Conservation (phyloP, 2,113 vertebrate genomes). For the Candoia aspera region DNA sequence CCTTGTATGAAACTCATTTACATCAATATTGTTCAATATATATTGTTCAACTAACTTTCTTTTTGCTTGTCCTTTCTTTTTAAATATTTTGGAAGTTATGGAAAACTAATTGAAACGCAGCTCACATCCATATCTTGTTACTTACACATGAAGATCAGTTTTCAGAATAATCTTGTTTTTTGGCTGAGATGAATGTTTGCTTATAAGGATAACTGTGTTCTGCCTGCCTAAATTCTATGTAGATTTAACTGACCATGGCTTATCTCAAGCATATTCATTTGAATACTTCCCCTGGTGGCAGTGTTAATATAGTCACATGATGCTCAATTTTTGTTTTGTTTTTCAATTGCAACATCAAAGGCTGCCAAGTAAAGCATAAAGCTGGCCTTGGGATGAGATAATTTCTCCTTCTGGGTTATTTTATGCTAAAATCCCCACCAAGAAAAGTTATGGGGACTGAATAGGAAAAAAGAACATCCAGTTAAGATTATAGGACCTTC, state of each 20-base stretch:
- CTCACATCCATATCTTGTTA: background rate
- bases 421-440: background rate
- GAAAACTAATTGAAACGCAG: accelerated
- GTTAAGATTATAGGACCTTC: background rate
- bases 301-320: background rate
- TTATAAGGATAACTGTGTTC: background rate
- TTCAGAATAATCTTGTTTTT: background rate
- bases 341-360: background rate
- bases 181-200: background rate
- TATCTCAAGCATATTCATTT: background rate
- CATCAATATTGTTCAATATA: background rate
- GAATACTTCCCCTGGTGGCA: constrained; percentile 18
- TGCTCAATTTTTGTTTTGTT: background rate
- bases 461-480: background rate
- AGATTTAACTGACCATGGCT: constrained; percentile 33
- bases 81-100: background rate
- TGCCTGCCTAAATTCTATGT: constrained; percentile 30
- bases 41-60: background rate
- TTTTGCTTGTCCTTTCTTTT: background rate
- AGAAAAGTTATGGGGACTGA: background rate
- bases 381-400: background rate
- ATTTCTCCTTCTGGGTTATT: background rate
- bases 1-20: background rate
- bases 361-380: background rate
- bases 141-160: background rate